Percentiles rank a stretch among this genome's conserved stretches.
Evolutionary conservation across 2,888 invertebrate species (phyloP).

Genomic region (Campopleginae sp.): DNA sequence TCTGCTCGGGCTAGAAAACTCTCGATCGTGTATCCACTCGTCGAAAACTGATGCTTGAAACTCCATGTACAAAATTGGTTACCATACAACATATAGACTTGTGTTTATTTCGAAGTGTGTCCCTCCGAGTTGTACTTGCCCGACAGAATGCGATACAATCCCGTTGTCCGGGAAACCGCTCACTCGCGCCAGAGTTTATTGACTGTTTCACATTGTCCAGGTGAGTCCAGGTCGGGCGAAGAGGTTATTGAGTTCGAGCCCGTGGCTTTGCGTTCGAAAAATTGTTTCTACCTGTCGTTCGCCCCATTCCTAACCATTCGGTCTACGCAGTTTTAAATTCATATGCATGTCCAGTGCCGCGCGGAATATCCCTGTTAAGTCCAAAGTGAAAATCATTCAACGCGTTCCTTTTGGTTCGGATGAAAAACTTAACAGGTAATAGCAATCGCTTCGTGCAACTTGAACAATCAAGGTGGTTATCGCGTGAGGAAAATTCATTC

Average conservation of each 20-base stretch:
- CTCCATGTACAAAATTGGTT: conserved; percentile 52
- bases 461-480: too few relatives aligned
- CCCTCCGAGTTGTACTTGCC: conserved; percentile 14
- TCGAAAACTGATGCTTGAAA: conserved; percentile 50
- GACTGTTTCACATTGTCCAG: conserved; percentile 74
- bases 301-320: background rate
- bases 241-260: conserved; percentile 70
- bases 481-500: too few relatives aligned
- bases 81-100: conserved; percentile 26
- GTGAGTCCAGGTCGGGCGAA: conserved; percentile 64
- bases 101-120: conserved; percentile 43
- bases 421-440: background rate
- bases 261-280: conserved; percentile 31
- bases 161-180: conserved; percentile 57
- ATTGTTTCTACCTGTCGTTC: conserved; percentile 22
- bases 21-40: conserved; percentile 46
- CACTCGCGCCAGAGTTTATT: conserved; percentile 70
- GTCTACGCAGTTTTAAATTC: background rate
- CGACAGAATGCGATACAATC: conserved; percentile 42
- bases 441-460: too few relatives aligned
- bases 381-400: background rate
- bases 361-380: too few relatives aligned
- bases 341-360: background rate
- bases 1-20: background rate
- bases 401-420: background rate